These are phyloP conservation scores for Tribolium castaneum DNA, from an alignment of 1,140 invertebrate genomes.

Conservation along the genomic window DNA sequence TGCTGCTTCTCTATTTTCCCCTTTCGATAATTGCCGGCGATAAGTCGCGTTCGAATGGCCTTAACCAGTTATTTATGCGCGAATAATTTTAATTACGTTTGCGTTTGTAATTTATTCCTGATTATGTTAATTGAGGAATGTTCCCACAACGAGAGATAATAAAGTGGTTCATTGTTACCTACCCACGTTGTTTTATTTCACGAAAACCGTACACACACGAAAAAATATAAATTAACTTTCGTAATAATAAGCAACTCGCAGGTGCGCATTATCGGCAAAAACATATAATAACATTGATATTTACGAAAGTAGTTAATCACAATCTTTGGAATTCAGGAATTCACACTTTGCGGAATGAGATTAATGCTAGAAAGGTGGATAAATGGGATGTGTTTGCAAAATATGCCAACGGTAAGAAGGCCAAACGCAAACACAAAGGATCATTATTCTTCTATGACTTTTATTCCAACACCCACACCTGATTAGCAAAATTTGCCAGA, in stretches of 20 bases:
- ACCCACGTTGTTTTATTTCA: background rate
- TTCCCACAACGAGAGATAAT: slow-evolving; percentile 3
- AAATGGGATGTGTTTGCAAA: slow-evolving; percentile 17
- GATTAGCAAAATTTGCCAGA: background rate
- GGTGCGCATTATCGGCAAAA: slow-evolving; percentile 16
- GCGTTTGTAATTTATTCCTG: slow-evolving; percentile 23
- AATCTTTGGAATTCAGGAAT: background rate
- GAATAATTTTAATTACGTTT: slow-evolving; percentile 33
- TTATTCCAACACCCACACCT: background rate
- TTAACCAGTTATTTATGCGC: slow-evolving; percentile 4
- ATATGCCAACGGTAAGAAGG: background rate
- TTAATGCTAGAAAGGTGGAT: slow-evolving; percentile 15
- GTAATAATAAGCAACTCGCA: slow-evolving; percentile 19
- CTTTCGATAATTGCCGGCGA: background rate
- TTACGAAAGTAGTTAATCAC: slow-evolving; percentile 16
- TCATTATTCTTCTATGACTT: background rate
- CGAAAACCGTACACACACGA: background rate
- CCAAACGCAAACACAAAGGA: background rate
- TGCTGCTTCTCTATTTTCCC: background rate
- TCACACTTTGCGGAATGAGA: background rate
- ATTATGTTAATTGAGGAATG: slow-evolving; percentile 14
- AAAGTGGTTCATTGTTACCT: slow-evolving; percentile 26
- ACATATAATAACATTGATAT: slow-evolving; percentile 22
- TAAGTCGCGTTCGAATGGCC: slow-evolving; percentile 2
- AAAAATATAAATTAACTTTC: slow-evolving; percentile 26